Evolutionary conservation across 2,113 vertebrate species (phyloP).

Genomic region (Cyanocitta stelleri): DNA sequence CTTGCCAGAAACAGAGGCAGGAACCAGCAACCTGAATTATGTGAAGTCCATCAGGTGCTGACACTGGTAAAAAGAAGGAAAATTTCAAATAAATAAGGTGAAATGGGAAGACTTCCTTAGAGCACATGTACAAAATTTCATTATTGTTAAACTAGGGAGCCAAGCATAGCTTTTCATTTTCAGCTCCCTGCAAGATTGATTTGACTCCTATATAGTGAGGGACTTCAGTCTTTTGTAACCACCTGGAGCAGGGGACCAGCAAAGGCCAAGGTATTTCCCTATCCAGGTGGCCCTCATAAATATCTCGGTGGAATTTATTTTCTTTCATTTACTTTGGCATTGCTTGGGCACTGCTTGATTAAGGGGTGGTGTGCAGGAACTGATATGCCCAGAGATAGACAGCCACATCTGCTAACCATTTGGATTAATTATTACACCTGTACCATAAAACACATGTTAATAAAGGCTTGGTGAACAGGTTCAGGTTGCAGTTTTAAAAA

Average conservation of each 20-base stretch:
- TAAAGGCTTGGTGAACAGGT: slow-evolving; percentile 63
- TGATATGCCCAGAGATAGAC: slow-evolving; percentile 69
- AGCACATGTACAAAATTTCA: slow-evolving; percentile 13
- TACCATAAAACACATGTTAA: slow-evolving; percentile 73
- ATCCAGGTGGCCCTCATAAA: slow-evolving; percentile 76
- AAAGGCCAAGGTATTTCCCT: slow-evolving; percentile 62
- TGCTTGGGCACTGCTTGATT: slow-evolving; percentile 70
- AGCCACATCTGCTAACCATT: slow-evolving; percentile 76
- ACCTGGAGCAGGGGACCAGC: slow-evolving; percentile 39
- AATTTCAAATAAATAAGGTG: slow-evolving; percentile 22
- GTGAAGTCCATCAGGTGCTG: neutral
- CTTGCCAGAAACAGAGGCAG: slow-evolving; percentile 1
- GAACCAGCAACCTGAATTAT: neutral
- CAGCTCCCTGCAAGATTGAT: slow-evolving; percentile 45
- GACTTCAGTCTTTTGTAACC: slow-evolving; percentile 52
- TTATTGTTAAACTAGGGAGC: slow-evolving; percentile 12
- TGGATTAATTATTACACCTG: slow-evolving; percentile 77
- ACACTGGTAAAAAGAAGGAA: neutral
- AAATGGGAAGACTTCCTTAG: neutral
- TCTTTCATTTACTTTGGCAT: slow-evolving; percentile 79
- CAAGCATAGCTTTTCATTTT: slow-evolving; percentile 43
- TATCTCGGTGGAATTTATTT: slow-evolving; percentile 74
- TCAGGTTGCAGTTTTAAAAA: slow-evolving; percentile 49
- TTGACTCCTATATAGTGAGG: slow-evolving; percentile 17
- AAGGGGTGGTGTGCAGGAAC: slow-evolving; percentile 57